These are phyloP conservation scores for Denticeps clupeoides DNA, from an alignment of 2,797 vertebrate species.

Conservation along the genomic window DNA sequence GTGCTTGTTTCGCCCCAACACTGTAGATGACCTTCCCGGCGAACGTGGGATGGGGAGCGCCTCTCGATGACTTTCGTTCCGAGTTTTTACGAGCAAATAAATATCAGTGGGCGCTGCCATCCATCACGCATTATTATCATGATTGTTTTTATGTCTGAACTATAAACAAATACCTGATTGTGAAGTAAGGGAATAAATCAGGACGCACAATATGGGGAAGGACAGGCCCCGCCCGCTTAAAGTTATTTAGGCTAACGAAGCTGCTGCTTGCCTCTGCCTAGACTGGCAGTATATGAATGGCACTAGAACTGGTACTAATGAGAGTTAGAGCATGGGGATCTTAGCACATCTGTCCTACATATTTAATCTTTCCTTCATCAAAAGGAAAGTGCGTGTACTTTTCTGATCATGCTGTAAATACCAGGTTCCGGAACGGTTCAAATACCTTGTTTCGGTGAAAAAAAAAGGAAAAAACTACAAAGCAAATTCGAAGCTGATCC, in stretches of 20 bases:
- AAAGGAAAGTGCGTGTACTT: constrained; percentile 1
- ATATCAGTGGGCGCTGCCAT: constrained; percentile 53
- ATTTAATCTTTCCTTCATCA: not conserved
- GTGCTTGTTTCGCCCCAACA: constrained; percentile 15
- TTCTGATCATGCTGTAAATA: not conserved
- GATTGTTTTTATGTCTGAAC: constrained; percentile 66
- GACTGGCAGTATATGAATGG: no score
- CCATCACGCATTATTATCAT: constrained; percentile 60
- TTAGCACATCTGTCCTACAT: not conserved
- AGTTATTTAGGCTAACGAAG: constrained; percentile 57
- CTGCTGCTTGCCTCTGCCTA: constrained; percentile 15
- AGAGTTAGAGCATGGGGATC: no score
- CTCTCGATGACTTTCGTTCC: constrained; percentile 52
- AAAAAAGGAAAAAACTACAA: constrained; percentile 1
- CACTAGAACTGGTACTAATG: no score
- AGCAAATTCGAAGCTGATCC: constrained; percentile 47
- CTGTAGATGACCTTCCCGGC: constrained; percentile 55
- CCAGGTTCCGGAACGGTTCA: no score
- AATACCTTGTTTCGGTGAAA: constrained; percentile 1
- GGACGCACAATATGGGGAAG: constrained; percentile 35
- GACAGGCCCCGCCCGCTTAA: constrained; percentile 36
- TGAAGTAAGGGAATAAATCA: constrained; percentile 60
- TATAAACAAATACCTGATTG: constrained; percentile 71
- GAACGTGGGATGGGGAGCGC: constrained; percentile 22
- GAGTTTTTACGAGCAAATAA: constrained; percentile 65